Base-by-base conservation (phyloP, 2,888 invertebrate species). In the Chrysolina oricalcia region DNA sequence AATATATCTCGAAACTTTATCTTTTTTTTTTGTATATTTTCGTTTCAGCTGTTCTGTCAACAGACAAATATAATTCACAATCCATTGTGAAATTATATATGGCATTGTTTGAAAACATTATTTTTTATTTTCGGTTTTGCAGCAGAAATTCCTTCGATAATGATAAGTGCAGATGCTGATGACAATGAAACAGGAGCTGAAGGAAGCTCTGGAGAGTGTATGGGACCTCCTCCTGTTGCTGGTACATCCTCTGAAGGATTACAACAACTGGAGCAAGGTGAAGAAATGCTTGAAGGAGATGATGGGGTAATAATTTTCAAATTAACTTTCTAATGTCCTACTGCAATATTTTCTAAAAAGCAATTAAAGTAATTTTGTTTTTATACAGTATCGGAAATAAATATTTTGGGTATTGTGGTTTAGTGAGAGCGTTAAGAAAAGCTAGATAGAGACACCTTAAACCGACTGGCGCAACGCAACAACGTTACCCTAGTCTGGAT, bases 131-230 rank as follows among this genome's bases (percentile, higher is more conserved):
- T 43, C 40, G 21, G 72, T 68, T 62, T 85, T 85, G 15, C 79
- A 86, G 86, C 83, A 71, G 88, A 88, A 81, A 85, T 88, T 70
- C 88, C 89, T 10, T 81, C 84, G 17, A 86, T 87, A 72, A 83
- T 84, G 19, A 85, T 88, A 15, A 88, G 88, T 71, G 86, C 84
- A 56, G 87, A 85, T 17, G 85, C 81, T 13, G 90, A 90, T 63
- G 86, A 84, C 21, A 89, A 89, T 70, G 89, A 90, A 23, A 89
- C 89, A 65, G 88, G 89, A 2, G 90, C 89, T 71, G 89, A 89
- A 56, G 87, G 85, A 46, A 85, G 85, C 68, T 85, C 85, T 6
- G 87, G 86, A 63, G 87, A 87, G 23, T 77, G 78, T 46, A 87
- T 88, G 87, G 87, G 88, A 10, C 87, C 88, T 15, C 88, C 88